Evolutionary conservation across 2,888 invertebrate species (phyloP).

Genomic region (Onchidella celtica): DNA sequence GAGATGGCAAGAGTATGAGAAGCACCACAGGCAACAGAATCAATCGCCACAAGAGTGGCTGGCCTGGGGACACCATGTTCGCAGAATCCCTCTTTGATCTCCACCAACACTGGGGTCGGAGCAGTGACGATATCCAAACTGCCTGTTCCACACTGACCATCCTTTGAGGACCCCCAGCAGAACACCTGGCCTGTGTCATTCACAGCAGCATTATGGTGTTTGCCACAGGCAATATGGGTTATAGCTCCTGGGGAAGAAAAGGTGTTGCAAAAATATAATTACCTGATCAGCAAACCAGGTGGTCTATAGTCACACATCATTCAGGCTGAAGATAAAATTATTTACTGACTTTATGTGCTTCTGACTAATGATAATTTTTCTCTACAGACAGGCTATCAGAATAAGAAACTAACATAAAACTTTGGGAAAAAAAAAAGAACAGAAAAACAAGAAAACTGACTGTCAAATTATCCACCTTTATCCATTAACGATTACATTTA

Average conservation of each 20-base stretch:
- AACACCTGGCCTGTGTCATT: constrained; percentile 72
- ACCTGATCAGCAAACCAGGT: too few species aligned
- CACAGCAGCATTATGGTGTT: constrained; percentile 83
- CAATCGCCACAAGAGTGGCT: constrained; percentile 55
- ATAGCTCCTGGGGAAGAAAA: constrained; percentile 20
- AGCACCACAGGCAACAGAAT: constrained; percentile 72
- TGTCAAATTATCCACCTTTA: too few species aligned
- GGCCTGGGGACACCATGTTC: constrained; percentile 62
- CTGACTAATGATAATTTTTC: too few species aligned
- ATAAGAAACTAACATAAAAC: too few species aligned
- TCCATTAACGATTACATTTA: too few species aligned
- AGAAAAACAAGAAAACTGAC: too few species aligned
- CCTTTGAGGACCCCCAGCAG: constrained; percentile 77
- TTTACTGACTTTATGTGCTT: too few species aligned
- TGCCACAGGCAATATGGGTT: constrained; percentile 83
- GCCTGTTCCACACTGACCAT: constrained; percentile 86
- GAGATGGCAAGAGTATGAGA: constrained; percentile 76
- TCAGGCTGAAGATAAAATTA: too few species aligned
- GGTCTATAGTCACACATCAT: too few species aligned
- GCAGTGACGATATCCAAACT: constrained; percentile 56
- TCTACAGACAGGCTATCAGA: too few species aligned
- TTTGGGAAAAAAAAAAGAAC: too few species aligned
- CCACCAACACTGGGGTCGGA: constrained; percentile 61
- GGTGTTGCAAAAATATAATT: too few species aligned
- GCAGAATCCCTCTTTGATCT: constrained; percentile 56